These are phyloP conservation scores for Tryphoninae sp. DNA, from an alignment of 2,888 invertebrate genomes.

Conservation along the genomic window DNA sequence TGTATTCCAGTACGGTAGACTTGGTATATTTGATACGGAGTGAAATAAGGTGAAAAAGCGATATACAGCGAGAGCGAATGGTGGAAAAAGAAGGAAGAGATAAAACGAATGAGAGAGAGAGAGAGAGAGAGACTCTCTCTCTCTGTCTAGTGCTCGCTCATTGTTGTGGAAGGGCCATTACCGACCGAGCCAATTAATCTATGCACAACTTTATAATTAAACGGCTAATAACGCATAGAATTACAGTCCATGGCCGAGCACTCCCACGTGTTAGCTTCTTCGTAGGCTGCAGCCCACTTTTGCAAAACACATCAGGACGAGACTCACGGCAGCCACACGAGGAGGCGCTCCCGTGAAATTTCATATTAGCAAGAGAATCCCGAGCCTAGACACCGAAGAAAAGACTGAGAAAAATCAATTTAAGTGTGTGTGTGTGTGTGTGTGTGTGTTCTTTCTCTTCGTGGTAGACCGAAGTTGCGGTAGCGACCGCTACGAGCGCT, in stretches of 20 bases:
- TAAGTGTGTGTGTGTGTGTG: neutral
- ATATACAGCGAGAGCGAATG: slow-evolving; percentile 33
- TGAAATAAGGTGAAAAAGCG: slow-evolving; percentile 35
- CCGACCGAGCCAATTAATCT: slow-evolving; percentile 80
- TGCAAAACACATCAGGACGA: slow-evolving; percentile 20
- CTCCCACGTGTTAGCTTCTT: slow-evolving; percentile 76
- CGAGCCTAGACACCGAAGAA: slow-evolving; percentile 2
- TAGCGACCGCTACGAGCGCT: slow-evolving; percentile 60
- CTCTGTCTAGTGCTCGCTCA: slow-evolving; percentile 68
- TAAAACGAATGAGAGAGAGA: slow-evolving; percentile 57
- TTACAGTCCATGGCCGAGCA: slow-evolving; percentile 78
- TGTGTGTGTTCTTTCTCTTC: slow-evolving; percentile 42
- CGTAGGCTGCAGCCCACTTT: neutral
- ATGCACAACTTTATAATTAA: slow-evolving; percentile 81
- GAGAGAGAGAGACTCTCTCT: slow-evolving; percentile 63
- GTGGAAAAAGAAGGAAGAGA: slow-evolving; percentile 59
- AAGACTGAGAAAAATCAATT: slow-evolving; percentile 21
- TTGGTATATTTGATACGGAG: slow-evolving; percentile 23
- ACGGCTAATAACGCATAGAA: slow-evolving; percentile 81
- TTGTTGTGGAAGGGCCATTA: slow-evolving; percentile 76
- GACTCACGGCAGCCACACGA: slow-evolving; percentile 12
- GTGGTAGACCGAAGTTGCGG: slow-evolving; percentile 67
- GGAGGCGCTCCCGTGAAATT: slow-evolving; percentile 21
- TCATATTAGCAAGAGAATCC: slow-evolving; percentile 20
- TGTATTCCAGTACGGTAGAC: slow-evolving; percentile 21